A percentile compares a stretch with the other conserved stretches of the same genome.
phyloP scores from a whole-genome alignment of 2,888 invertebrate species.

The Orthosia gracilis region DNA sequence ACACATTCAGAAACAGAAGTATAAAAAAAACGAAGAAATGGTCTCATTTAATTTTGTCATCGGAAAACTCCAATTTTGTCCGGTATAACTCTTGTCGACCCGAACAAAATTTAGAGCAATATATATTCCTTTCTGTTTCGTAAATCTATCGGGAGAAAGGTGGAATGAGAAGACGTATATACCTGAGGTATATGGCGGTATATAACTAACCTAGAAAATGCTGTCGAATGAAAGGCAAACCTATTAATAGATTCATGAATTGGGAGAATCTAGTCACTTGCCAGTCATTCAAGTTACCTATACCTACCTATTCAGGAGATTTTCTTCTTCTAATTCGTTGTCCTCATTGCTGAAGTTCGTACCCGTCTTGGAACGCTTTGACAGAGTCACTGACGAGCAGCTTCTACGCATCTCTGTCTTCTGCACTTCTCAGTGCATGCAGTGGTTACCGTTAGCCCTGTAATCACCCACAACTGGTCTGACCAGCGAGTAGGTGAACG shows the following conservation, averaged over 20 bases:
- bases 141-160: background rate
- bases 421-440: no score
- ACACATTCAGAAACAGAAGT: slow-evolving; percentile 13
- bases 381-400: no score
- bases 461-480: no score
- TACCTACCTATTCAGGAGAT: background rate
- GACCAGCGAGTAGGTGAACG: no score
- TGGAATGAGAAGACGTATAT: background rate
- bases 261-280: slow-evolving; percentile 12
- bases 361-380: no score
- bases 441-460: no score
- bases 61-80: slow-evolving; percentile 12
- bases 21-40: slow-evolving; percentile 16
- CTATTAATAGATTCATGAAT: slow-evolving; percentile 42
- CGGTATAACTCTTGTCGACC: slow-evolving; percentile 13
- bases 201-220: slow-evolving; percentile 1
- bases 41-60: slow-evolving; percentile 26
- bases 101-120: slow-evolving; percentile 11
- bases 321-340: no score
- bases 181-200: background rate
- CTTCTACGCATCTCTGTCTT: no score
- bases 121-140: slow-evolving; percentile 7
- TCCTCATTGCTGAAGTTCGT: no score
- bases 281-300: slow-evolving; percentile 8
- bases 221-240: slow-evolving; percentile 27